Conservation (phyloP, 2,888 invertebrate genomes). For the Drosophila tanythrix region DNA sequence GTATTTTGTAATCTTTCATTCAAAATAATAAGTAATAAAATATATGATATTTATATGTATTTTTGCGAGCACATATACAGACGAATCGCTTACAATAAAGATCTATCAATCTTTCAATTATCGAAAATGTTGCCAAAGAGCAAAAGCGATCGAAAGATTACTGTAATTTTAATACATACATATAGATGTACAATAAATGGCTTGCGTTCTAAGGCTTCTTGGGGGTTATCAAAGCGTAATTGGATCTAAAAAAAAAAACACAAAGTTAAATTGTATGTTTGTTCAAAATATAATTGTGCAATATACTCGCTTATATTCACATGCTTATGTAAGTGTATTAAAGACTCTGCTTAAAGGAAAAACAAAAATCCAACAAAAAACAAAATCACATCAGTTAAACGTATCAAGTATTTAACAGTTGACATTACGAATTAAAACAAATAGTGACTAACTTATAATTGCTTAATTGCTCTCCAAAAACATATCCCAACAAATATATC, state of each 20-base stretch:
- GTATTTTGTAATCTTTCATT: conserved; percentile 43
- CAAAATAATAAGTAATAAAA: conserved; percentile 2
- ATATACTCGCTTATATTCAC: conserved; percentile 52
- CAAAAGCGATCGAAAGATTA: conserved; percentile 9
- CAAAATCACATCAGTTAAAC: background rate
- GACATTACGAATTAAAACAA: conserved; percentile 10
- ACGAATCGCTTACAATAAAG: conserved; percentile 46
- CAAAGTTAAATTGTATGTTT: conserved; percentile 34
- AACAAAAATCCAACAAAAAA: background rate
- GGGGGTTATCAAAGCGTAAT: conserved; percentile 27
- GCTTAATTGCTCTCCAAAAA: conserved; percentile 39
- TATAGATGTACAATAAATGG: conserved; percentile 51
- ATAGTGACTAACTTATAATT: conserved; percentile 4
- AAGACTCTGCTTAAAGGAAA: conserved; percentile 55
- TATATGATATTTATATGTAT: conserved; percentile 60
- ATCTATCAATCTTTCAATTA: conserved; percentile 37
- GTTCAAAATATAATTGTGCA: conserved; percentile 54
- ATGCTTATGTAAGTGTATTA: conserved; percentile 54
- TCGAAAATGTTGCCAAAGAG: conserved; percentile 33
- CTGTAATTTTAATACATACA: conserved; percentile 27
- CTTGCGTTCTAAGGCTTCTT: conserved; percentile 31
- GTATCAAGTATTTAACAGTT: conserved; percentile 23
- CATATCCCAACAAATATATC: conserved; percentile 55
- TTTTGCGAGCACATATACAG: conserved; percentile 80
- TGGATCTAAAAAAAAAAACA: conserved; percentile 27